phyloP scores from a whole-genome alignment of 2,113 vertebrate genomes.

The Tragelaphus strepsiceros region DNA sequence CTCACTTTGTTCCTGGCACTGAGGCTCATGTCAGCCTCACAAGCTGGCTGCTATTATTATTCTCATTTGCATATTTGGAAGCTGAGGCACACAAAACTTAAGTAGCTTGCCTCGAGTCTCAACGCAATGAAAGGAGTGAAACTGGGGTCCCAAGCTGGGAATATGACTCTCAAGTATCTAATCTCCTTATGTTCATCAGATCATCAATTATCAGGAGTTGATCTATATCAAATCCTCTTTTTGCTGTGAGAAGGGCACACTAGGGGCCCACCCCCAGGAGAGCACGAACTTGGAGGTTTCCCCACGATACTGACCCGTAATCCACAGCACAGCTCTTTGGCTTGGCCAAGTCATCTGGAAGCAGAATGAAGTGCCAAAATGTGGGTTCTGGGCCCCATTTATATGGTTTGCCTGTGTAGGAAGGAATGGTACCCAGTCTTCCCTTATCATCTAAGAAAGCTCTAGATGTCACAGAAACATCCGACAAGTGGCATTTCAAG shows the following conservation, averaged over 20 bases:
- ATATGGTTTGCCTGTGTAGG: background rate
- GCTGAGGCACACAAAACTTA: background rate
- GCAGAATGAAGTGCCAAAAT: accelerated
- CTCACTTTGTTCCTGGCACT: background rate
- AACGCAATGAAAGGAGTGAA: background rate
- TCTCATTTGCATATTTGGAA: background rate
- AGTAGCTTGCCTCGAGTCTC: background rate
- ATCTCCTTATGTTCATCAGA: background rate
- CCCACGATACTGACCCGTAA: accelerated
- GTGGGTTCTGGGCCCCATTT: too few species aligned
- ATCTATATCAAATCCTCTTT: background rate
- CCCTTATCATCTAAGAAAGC: background rate
- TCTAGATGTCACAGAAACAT: background rate
- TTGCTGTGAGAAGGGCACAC: background rate
- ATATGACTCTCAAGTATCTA: accelerated
- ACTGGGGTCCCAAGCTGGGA: background rate
- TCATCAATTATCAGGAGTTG: background rate
- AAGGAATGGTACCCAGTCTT: background rate
- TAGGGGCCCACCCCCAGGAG: background rate
- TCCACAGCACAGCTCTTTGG: background rate
- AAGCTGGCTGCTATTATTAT: too few species aligned
- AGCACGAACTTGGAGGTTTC: background rate
- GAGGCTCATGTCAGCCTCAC: background rate
- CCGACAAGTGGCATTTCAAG: background rate
- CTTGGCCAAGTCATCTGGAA: accelerated